A percentile compares a stretch with the other conserved stretches of the same genome.
Conservation (phyloP, 1,140 invertebrate species). For the Magallana ariakensis region DNA sequence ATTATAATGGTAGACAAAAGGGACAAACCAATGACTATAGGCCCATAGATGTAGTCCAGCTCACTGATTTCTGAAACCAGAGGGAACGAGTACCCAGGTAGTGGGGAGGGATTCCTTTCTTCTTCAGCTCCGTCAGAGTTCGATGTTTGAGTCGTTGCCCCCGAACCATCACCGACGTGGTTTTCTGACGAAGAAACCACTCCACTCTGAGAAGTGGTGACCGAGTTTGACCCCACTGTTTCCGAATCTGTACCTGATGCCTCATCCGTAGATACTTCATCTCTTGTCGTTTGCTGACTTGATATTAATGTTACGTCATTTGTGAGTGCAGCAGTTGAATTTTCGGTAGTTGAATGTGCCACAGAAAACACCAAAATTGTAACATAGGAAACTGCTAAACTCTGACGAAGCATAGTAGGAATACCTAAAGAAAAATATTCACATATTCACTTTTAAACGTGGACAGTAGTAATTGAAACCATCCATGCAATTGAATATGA, state of each 20-base stretch:
- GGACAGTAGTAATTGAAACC: no score
- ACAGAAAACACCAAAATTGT: no score
- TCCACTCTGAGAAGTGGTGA: not conserved
- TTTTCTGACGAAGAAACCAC: not conserved
- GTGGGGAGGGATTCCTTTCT: not conserved
- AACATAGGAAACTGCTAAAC: no score
- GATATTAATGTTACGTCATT: no score
- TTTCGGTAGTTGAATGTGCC: no score
- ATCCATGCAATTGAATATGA: no score
- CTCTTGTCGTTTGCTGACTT: not conserved
- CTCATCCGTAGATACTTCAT: not conserved
- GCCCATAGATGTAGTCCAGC: conserved; percentile 22
- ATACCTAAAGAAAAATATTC: no score
- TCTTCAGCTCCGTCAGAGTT: not conserved
- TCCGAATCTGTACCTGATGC: not conserved
- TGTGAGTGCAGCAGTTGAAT: no score
- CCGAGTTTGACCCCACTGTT: not conserved
- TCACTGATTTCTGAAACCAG: not conserved
- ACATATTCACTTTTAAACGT: no score
- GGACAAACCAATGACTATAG: not conserved
- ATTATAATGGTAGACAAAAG: conserved; percentile 11
- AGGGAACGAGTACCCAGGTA: not conserved
- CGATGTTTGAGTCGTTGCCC: not conserved
- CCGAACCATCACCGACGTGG: not conserved
- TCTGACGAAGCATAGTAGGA: no score